Base-by-base conservation (phyloP, 2,113 vertebrate species). In the Gnathonemus longibarbis region DNA sequence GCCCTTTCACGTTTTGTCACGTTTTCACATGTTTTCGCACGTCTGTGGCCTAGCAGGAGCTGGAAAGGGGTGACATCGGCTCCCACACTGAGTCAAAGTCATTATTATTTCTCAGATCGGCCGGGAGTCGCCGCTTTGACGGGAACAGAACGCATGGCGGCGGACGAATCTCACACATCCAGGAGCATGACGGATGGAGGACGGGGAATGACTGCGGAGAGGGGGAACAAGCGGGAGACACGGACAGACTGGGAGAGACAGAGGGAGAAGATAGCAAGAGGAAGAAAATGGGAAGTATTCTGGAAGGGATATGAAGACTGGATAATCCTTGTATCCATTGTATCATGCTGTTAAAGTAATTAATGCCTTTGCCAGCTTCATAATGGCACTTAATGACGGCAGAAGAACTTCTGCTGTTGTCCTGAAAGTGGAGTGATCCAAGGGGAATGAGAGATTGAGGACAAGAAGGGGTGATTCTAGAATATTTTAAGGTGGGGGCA, bases 321-420 rank as follows among this genome's bases (percentile, higher is more conserved):
- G 91, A 93, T 95, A 95, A 96, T 95, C 93, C 93, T 91, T 91
- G 93, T 94, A 91, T 93, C 90, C 90, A 94, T 95, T 95, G 94
- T 95, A 91, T 94, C 88, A 92, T 92, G 91, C 94, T 94, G 95
- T 94, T 92, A 94, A 94, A 95, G 93, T 92, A 95, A 93, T 95
- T 95, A 94, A 94, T 95, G 92, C 95, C 94, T 93, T 95, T 93
- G 91, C 92, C 88, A 84, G 92, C 91, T 89, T 92, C 92, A 94
- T 94, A 94, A 95, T 94, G 92, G 92, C 62, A 92, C 92, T 88
- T 95, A 96, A 95, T 95, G 94, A 95, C 92, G 91, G 92, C 90
- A 95, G 93, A 91, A 92, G 90, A 93, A 93, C 91, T 94, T 94
- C 94, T 92, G 91, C 92, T 92, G 84, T 58, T 58, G 80, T 92